These are phyloP conservation scores for Bettongia penicillata DNA, from an alignment of 2,113 vertebrate genomes.

Conservation along the genomic window DNA sequence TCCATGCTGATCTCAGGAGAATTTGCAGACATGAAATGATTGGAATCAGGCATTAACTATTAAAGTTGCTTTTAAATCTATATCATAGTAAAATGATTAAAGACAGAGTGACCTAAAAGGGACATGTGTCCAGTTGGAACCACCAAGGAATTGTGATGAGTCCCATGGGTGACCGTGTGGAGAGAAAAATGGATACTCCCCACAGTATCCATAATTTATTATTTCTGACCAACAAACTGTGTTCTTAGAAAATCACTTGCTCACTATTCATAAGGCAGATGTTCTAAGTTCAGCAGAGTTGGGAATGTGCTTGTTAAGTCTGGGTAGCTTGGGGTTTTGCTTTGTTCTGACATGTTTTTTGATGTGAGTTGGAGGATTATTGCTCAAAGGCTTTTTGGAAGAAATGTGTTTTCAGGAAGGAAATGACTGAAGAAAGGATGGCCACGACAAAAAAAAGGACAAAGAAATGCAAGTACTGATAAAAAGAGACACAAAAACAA, in stretches of 20 bases:
- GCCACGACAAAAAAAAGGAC: conserved; percentile 43
- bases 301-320: conserved; percentile 39
- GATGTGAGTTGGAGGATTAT: conserved; percentile 46
- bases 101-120: neutral
- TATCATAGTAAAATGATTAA: conserved; percentile 11
- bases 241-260: conserved; percentile 43
- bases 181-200: neutral
- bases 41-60: neutral
- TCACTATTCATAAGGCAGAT: conserved; percentile 7
- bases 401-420: conserved; percentile 43
- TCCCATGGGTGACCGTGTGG: neutral
- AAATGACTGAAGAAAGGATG: conserved; percentile 49
- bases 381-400: conserved; percentile 56
- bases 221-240: conserved; percentile 31
- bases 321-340: conserved; percentile 35
- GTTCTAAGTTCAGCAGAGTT: neutral
- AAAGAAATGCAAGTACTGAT: conserved; percentile 29
- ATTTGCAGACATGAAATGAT: neutral
- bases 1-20: conserved; percentile 1
- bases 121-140: neutral
- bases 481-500: conserved; percentile 26
- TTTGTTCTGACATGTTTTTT: conserved; percentile 68
- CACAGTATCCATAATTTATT: conserved; percentile 6
- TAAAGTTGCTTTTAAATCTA: conserved; percentile 22
- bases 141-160: neutral